phyloP scores from a whole-genome alignment of 2,113 vertebrate species.

The Meleagris gallopavo region DNA sequence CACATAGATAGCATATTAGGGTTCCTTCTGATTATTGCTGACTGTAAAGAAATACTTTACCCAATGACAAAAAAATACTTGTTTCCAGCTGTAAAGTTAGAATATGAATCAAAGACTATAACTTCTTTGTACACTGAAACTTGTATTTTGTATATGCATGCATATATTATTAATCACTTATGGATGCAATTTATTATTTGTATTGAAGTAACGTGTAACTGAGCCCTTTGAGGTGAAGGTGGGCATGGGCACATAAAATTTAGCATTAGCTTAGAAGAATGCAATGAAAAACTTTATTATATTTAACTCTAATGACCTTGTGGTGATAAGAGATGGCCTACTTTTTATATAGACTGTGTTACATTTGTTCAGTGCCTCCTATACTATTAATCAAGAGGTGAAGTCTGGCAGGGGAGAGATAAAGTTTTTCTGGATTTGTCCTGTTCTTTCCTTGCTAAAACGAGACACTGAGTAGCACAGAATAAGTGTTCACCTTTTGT shows the following conservation, averaged over 20 bases:
- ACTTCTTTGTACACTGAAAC: background rate
- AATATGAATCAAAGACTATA: background rate
- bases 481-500: background rate
- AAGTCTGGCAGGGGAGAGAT: background rate
- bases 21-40: background rate
- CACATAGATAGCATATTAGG: background rate
- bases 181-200: background rate
- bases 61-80: background rate
- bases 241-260: background rate
- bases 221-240: background rate
- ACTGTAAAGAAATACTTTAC: background rate
- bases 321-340: background rate
- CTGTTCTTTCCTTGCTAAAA: background rate
- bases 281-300: background rate
- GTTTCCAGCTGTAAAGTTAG: background rate
- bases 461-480: background rate
- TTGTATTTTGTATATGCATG: background rate
- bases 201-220: background rate
- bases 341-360: background rate
- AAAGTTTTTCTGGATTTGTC: background rate
- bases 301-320: background rate
- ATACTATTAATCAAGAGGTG: background rate
- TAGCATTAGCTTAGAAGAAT: background rate
- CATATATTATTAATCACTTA: background rate
- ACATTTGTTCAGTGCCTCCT: background rate